Conservation (phyloP, 1,140 invertebrate genomes). For the Zaprionus tsacasi region DNA sequence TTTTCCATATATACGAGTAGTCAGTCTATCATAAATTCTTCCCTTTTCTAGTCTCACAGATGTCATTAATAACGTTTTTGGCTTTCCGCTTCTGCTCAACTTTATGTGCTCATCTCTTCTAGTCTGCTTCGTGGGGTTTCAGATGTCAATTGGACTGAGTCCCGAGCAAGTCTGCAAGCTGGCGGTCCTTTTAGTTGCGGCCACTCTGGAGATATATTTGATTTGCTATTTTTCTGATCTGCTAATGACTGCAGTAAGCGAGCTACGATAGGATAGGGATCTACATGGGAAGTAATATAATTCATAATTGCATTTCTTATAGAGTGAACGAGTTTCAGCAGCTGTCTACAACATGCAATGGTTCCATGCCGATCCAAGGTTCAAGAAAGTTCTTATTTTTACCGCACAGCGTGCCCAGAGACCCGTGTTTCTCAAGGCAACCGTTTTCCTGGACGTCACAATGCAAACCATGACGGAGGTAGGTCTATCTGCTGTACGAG, state of each 20-base stretch:
- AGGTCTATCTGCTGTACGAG: not conserved
- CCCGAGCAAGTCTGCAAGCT: slow-evolving; percentile 44
- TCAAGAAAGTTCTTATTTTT: slow-evolving; percentile 58
- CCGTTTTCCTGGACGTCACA: slow-evolving; percentile 54
- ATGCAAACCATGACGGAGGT: slow-evolving; percentile 63
- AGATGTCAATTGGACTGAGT: slow-evolving; percentile 56
- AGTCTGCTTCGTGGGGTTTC: slow-evolving; percentile 74
- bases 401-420: slow-evolving; percentile 51
- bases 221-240: slow-evolving; percentile 32
- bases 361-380: slow-evolving; percentile 39
- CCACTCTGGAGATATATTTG: slow-evolving; percentile 35
- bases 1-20: not conserved
- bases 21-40: not conserved
- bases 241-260: slow-evolving; percentile 59
- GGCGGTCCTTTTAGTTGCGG: slow-evolving; percentile 53
- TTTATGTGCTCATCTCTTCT: slow-evolving; percentile 59
- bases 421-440: slow-evolving; percentile 54
- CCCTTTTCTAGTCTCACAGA: slow-evolving; percentile 50
- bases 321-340: slow-evolving; percentile 45
- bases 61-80: slow-evolving; percentile 66
- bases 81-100: slow-evolving; percentile 60
- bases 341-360: slow-evolving; percentile 64
- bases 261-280: no score
- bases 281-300: not conserved
- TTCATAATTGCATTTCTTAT: not conserved